phyloP scores from a whole-genome alignment of 1,140 invertebrate genomes.

The Laupala kohalensis region DNA sequence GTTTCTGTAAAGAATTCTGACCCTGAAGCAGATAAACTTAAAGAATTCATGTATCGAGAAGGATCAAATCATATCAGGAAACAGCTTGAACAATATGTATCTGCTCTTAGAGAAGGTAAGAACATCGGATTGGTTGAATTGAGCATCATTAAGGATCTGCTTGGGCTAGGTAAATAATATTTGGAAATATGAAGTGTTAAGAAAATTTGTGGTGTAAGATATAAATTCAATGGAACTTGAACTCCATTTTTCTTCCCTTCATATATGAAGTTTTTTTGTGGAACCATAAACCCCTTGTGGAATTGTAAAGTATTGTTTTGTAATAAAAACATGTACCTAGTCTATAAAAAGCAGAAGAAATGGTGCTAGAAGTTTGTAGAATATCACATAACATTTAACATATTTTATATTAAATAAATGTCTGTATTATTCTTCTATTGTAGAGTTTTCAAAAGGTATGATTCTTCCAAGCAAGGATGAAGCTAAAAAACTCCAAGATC shows the following conservation, averaged over 20 bases:
- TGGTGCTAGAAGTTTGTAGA: neutral
- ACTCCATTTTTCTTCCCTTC: too few relatives aligned
- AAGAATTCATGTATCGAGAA: constrained; percentile 71
- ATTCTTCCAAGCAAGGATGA: constrained; percentile 77
- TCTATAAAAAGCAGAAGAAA: too few relatives aligned
- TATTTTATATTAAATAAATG: neutral
- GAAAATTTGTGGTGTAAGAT: too few relatives aligned
- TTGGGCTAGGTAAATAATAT: too few relatives aligned
- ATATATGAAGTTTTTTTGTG: too few relatives aligned
- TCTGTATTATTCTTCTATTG: constrained; percentile 17
- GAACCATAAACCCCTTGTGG: too few relatives aligned
- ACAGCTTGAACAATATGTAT: constrained; percentile 70
- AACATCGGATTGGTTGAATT: too few relatives aligned
- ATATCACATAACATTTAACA: neutral
- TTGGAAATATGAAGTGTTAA: too few relatives aligned
- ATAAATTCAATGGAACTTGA: too few relatives aligned
- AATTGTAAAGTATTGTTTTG: too few relatives aligned
- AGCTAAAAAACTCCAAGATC: constrained; percentile 31
- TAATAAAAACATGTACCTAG: too few relatives aligned
- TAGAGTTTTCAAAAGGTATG: constrained; percentile 79
- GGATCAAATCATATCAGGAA: constrained; percentile 62
- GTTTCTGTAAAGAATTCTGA: constrained; percentile 62
- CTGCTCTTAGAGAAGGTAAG: constrained; percentile 66
- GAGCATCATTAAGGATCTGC: too few relatives aligned
- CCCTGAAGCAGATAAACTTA: constrained; percentile 66